A percentile compares a stretch with the other conserved stretches of the same genome.
phyloP scores from a whole-genome alignment of 2,888 invertebrate genomes.

The Apantesis nais region DNA sequence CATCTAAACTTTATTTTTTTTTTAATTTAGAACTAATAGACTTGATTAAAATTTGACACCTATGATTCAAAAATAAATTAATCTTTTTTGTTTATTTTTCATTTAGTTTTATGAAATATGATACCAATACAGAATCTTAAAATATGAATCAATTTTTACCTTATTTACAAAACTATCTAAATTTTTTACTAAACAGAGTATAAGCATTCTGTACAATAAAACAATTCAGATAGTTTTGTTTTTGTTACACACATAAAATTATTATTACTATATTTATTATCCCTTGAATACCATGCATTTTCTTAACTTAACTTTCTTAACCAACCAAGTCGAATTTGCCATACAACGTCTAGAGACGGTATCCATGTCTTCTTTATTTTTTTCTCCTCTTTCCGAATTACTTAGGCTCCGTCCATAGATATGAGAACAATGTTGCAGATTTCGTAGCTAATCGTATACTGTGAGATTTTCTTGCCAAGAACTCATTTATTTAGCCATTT shows the following conservation, averaged over 20 bases:
- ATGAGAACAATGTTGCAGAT: not conserved
- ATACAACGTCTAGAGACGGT: not conserved
- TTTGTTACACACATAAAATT: no score
- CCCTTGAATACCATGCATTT: no score
- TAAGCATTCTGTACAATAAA: no score
- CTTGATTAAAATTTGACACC: not conserved
- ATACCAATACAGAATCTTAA: no score
- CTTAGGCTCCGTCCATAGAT: not conserved
- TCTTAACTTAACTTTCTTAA: no score
- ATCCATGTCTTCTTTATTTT: not conserved
- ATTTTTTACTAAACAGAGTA: no score
- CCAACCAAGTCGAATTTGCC: not conserved
- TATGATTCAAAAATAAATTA: not conserved
- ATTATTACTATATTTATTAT: no score
- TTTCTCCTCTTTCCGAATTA: not conserved
- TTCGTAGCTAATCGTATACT: not conserved
- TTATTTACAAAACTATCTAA: no score
- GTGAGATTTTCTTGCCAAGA: not conserved
- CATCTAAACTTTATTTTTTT: not conserved
- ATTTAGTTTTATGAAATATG: no score
- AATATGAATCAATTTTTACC: no score
- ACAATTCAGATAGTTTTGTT: no score
- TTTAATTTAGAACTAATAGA: not conserved
- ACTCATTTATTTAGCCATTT: no score
- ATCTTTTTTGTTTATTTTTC: not conserved